Conservation (phyloP, 2,888 invertebrate species). For the Mactromeris polynyma region DNA sequence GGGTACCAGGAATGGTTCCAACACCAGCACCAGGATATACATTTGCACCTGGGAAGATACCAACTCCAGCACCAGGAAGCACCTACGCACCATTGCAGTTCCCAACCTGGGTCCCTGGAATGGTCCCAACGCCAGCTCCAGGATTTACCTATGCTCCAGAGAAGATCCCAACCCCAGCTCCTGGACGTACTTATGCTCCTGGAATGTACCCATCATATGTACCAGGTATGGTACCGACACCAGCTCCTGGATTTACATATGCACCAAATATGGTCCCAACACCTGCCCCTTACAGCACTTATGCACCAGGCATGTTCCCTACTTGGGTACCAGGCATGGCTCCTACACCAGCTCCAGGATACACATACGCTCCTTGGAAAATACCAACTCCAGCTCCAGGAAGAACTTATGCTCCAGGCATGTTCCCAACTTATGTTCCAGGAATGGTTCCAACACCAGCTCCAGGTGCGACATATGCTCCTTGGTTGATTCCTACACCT, state of each 20-base stretch:
- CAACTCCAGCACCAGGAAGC: conserved; percentile 70
- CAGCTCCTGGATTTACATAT: conserved; percentile 65
- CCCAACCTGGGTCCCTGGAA: conserved; percentile 67
- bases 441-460: conserved; percentile 71
- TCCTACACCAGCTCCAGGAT: conserved; percentile 69
- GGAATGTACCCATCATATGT: conserved; percentile 66
- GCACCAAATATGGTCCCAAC: conserved; percentile 65
- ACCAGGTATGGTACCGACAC: conserved; percentile 70
- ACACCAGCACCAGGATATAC: conserved; percentile 71
- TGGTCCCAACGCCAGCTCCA: conserved; percentile 71
- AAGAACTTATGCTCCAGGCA: conserved; percentile 65
- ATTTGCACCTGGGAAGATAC: conserved; percentile 64
- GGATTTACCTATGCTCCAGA: conserved; percentile 64
- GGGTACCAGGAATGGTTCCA: conserved; percentile 69
- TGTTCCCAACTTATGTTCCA: conserved; percentile 67
- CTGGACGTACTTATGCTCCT: conserved; percentile 67
- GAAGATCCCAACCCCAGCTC: conserved; percentile 65
- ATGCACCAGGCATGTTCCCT: conserved; percentile 64
- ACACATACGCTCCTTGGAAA: conserved; percentile 65
- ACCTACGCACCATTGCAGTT: conserved; percentile 70
- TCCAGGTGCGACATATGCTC: conserved; percentile 67
- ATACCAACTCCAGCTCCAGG: conserved; percentile 69
- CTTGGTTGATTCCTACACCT: conserved; percentile 65
- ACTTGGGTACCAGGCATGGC: conserved; percentile 71
- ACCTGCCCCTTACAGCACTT: conserved; percentile 58